Evolutionary conservation across 2,797 vertebrate genomes (phyloP), one percentile per base, ranked within the genome.

Genomic region (Onychomys arenicola): DNA sequence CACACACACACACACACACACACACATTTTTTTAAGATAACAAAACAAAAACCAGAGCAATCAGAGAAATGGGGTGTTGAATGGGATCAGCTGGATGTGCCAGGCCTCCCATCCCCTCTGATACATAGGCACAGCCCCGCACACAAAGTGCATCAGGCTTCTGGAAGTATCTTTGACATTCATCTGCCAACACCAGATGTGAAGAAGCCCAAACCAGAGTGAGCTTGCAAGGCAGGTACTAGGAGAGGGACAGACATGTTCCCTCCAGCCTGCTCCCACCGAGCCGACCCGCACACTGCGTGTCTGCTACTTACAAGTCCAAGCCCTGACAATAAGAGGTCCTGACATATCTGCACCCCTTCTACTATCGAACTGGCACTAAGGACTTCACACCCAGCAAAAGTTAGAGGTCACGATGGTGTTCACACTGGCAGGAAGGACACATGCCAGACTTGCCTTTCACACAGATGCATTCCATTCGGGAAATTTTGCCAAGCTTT

Each of bases 111-210:
- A 2, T 63, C 4, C 6, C 7, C 23, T 59, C 21, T 1, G 43
- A 43, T 4, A 4, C 40, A 40, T 29, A 5, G 1, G 14, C 16
- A 6, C 13, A 43, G 6, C 2, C 34, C 23, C 2, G 13, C 0
- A 0, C 5, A 2, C 1, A 11, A 52, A 17, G 27, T 27, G 34
- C 10, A 0, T 40, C 2, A 6, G 52, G 73, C 2, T 0, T 32
- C n/a, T 10, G 1, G 40, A 37, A 71, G 11, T 6, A 7, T 55
- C 84, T 75, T 40, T 14, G 63, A 23, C 27, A 37, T 63, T 69
- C 93, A 29, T 32, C 61, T 67, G 55, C 13, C 4, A 0, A 49
- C 75, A 65, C 40, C 34, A 57, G 55, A 57, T 23, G 7, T 27
- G 61, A 29, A 11, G 32, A 59, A 65, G 16, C 0, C 65, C 34